Evolutionary conservation across 2,797 vertebrate genomes (phyloP).

Genomic region (Anolis apletophallus): DNA sequence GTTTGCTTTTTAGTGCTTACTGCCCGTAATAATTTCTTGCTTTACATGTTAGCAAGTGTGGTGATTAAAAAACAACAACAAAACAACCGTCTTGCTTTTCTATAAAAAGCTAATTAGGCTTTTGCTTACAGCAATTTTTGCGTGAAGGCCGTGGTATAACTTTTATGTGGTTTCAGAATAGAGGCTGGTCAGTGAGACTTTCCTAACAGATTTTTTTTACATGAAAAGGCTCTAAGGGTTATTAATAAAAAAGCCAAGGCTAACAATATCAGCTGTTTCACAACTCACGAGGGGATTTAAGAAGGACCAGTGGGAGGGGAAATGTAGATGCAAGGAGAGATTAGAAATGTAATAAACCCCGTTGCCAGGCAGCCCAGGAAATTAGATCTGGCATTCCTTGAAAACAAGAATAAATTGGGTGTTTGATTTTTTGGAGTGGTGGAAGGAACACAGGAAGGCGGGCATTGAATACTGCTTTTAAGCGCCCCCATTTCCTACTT

Average conservation of each 20-base stretch:
- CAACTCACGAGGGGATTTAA: constrained; percentile 30
- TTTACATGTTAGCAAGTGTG: not conserved
- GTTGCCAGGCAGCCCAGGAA: constrained; percentile 66
- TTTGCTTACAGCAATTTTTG: constrained; percentile 17
- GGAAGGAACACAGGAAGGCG: constrained; percentile 33
- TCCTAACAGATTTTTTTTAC: not conserved
- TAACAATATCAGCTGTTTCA: constrained; percentile 60
- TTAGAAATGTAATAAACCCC: constrained; percentile 54
- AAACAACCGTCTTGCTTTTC: not conserved
- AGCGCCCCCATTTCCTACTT: constrained; percentile 36
- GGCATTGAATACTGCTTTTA: constrained; percentile 21
- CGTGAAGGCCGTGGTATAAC: not conserved
- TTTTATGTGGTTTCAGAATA: constrained; percentile 26
- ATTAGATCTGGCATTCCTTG: constrained; percentile 49
- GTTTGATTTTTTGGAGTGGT: constrained; percentile 44
- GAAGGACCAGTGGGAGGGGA: constrained; percentile 44
- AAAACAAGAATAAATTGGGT: constrained; percentile 57
- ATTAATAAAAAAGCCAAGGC: constrained; percentile 52
- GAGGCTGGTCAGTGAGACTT: not conserved
- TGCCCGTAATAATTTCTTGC: not conserved
- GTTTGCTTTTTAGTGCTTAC: not conserved
- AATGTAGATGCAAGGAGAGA: constrained; percentile 49
- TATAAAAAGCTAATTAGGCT: constrained; percentile 1
- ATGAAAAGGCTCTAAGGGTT: constrained; percentile 28
- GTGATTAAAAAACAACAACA: not conserved